Evolutionary conservation across 2,797 vertebrate genomes (phyloP), one percentile per base, ranked within the genome.

Genomic region (Xerus rutilus): DNA sequence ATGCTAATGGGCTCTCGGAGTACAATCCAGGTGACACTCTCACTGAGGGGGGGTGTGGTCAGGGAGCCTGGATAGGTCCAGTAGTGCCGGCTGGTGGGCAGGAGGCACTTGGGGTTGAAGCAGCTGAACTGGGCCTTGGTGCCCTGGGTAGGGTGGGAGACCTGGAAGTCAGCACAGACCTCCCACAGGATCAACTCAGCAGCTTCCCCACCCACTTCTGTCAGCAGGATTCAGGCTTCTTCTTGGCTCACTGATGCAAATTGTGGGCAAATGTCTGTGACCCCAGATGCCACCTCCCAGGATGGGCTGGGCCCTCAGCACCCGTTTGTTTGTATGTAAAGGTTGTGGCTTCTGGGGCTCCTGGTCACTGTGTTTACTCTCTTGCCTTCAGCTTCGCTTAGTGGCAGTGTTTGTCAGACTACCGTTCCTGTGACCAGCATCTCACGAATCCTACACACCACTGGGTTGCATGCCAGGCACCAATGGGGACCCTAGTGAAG

Each of bases 21-120:
- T 78, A 99, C 98, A 32, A 99, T 99, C 99, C 99, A 99, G 12
- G 97, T 99, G 84, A 99, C 99, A 0, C 99, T 99, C 97, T 99
- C 99, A 1, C 99, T 98, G 45, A 99, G 98, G 0, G 99, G 99
- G 7, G 99, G 99, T 0, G 99, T 99, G 86, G 99, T 99, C 98
- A 99, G 98, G 18, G 99, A 99, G 43, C 99, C 99, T 0, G 98
- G 99, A 97, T 99, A 99, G 5, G 99, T 99, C 99, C 99, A 99
- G 96, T 99, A 99, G 96, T 99, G 99, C 89, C 99, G 98, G 98
- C 97, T 99, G 96, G 98, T 98, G 39, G 99, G 99, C 96, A 99
- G 98, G 70, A 99, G 99, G 98, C 99, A 99, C 98, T 99, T 99
- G 11, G 99, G 99, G 95, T 99, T 99, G 98, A 99, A 99, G 97